Evolutionary conservation across 2,888 invertebrate genomes (phyloP).

Genomic region (Ptycholaimellus sp.): DNA sequence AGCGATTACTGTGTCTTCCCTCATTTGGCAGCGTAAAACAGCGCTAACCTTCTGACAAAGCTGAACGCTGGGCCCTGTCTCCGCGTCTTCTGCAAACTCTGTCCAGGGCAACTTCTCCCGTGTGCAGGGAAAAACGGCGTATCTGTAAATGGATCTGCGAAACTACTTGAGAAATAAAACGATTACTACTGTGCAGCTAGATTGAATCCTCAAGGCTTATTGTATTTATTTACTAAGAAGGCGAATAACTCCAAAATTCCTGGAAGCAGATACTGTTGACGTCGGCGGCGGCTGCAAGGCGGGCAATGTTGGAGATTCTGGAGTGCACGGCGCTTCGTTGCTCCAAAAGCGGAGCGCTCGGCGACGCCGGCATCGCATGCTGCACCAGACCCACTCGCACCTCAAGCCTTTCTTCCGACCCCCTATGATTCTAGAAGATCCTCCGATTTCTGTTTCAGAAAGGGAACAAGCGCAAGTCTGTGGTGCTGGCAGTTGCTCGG

Average conservation of each 20-base stretch:
- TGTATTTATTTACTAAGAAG: background rate
- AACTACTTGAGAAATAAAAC: no score
- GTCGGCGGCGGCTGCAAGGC: conserved; percentile 47
- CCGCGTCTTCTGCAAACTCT: conserved; percentile 71
- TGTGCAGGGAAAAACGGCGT: conserved; percentile 96
- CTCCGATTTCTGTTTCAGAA: no score
- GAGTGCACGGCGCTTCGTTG: conserved; percentile 53
- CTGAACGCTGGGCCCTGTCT: conserved; percentile 53
- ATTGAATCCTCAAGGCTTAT: background rate
- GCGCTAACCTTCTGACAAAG: conserved; percentile 51
- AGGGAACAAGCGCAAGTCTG: no score
- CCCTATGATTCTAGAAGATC: no score
- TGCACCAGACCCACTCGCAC: conserved; percentile 67
- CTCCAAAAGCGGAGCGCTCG: conserved; percentile 43
- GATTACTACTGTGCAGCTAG: background rate
- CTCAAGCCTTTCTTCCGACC: no score
- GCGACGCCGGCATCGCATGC: conserved; percentile 45
- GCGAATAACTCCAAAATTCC: conserved; percentile 68
- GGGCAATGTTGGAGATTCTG: conserved; percentile 47
- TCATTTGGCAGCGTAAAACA: no score
- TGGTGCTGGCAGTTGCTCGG: conserved; percentile 12
- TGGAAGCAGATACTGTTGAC: conserved; percentile 78
- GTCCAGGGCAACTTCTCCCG: conserved; percentile 74
- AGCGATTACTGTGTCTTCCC: background rate
- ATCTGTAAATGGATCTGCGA: no score